Conservation (phyloP, 2,113 vertebrate genomes). For the Prinia subflava region DNA sequence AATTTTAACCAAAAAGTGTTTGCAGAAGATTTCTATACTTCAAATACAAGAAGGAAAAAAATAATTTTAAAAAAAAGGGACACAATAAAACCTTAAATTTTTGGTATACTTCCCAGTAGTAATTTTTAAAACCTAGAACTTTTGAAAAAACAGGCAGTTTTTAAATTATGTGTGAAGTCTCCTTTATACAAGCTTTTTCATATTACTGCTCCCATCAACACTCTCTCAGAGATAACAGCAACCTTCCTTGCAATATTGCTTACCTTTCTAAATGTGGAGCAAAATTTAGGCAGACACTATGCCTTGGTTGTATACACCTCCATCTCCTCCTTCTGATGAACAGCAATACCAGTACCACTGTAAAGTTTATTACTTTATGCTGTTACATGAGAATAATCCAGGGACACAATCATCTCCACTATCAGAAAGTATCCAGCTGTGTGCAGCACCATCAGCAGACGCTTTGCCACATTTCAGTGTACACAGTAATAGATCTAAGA, state of each 20-base stretch:
- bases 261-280: background rate
- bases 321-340: background rate
- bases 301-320: background rate
- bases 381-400: background rate
- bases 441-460: background rate
- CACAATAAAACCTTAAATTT: background rate
- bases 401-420: background rate
- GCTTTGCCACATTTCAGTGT: background rate
- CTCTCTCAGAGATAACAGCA: background rate
- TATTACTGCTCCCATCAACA: background rate
- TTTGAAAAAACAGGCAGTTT: background rate
- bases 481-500: background rate
- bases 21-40: background rate
- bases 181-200: background rate
- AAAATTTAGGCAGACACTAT: background rate
- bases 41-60: background rate
- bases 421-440: background rate
- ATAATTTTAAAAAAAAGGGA: background rate
- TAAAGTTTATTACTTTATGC: background rate
- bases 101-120: background rate
- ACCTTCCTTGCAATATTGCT: background rate
- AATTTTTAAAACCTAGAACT: background rate
- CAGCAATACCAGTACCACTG: background rate
- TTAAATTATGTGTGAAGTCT: background rate
- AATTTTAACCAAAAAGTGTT: background rate